Conservation (phyloP, 2,797 vertebrate species). For the Podarcis lilfordi region DNA sequence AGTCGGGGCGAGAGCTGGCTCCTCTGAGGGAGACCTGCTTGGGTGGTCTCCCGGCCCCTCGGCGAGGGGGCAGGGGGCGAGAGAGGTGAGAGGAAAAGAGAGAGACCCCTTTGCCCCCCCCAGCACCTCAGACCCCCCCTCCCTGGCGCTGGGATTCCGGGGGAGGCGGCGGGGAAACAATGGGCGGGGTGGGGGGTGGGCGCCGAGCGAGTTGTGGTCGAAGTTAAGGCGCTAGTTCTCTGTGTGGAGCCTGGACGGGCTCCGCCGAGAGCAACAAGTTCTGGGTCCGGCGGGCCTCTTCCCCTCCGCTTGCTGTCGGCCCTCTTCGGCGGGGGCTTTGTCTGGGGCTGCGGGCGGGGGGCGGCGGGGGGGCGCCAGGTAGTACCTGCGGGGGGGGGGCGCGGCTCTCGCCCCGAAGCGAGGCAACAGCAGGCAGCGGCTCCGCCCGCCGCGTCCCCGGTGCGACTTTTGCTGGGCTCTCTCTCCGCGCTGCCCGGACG, state of each 20-base stretch:
- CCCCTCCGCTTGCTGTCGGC: neutral
- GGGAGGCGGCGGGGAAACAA: neutral
- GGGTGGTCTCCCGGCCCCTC: neutral
- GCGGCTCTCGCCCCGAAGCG: too few relatives aligned
- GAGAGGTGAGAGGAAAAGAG: neutral
- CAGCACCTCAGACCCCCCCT: too few relatives aligned
- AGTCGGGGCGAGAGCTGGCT: neutral
- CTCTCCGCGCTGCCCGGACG: too few relatives aligned
- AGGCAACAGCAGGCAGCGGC: too few relatives aligned
- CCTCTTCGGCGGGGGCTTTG: neutral
- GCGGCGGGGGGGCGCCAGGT: neutral
- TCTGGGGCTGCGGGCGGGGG: neutral
- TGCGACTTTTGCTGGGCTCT: neutral
- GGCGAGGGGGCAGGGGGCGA: neutral
- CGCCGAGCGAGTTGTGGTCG: neutral
- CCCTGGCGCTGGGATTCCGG: neutral
- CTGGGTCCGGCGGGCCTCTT: neutral
- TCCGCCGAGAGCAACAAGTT: neutral
- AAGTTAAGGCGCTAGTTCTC: neutral
- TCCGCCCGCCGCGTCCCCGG: too few relatives aligned
- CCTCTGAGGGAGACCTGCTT: neutral
- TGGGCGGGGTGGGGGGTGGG: neutral
- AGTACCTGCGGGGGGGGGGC: too few relatives aligned
- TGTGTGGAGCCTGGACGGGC: neutral
- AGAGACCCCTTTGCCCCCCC: too few relatives aligned